phyloP scores from a whole-genome alignment of 1,140 invertebrate species.

The Drosophila tsacasi region DNA sequence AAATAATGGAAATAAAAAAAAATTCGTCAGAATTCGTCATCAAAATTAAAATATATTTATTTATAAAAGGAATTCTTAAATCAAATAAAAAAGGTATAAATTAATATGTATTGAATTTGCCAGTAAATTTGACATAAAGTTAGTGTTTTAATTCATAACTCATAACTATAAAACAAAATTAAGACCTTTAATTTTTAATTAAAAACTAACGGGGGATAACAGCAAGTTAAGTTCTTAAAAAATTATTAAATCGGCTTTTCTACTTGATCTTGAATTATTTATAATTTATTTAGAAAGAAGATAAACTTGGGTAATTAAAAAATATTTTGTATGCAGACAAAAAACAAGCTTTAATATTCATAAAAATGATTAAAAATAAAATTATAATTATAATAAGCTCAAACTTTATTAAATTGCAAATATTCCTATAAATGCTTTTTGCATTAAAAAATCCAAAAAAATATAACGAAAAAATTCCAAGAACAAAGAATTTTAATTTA shows the following conservation, averaged over 20 bases:
- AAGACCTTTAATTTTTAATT: background rate
- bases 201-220: background rate
- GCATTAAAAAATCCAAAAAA: background rate
- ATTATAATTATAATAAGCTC: background rate
- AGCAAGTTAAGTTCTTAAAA: background rate
- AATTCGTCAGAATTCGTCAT: conserved; percentile 9
- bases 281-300: background rate
- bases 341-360: background rate
- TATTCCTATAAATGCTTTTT: background rate
- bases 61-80: background rate
- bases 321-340: background rate
- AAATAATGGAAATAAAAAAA: conserved; percentile 1
- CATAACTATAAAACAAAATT: background rate
- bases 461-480: background rate
- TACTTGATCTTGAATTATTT: background rate
- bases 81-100: background rate
- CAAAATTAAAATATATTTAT: background rate
- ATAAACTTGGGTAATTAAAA: background rate
- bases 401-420: background rate
- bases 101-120: background rate
- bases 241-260: rapidly evolving
- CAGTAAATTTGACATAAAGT: background rate
- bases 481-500: background rate
- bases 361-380: background rate
- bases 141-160: background rate